Conservation (phyloP, 2,797 vertebrate species). For the Lepilemur septentrionalis region DNA sequence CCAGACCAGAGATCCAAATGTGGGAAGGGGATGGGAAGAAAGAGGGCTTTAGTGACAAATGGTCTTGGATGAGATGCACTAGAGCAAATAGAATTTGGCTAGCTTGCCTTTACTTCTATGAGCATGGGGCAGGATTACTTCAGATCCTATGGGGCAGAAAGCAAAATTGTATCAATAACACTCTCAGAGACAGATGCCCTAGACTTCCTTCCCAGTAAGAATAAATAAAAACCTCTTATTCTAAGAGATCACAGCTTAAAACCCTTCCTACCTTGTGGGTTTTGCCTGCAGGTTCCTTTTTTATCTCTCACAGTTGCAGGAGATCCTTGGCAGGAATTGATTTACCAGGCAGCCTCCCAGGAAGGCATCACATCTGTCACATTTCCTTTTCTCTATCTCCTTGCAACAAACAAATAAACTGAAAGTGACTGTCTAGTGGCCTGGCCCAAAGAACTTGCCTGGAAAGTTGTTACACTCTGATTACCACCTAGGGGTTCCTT, state of each 20-base stretch:
- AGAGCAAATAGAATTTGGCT: background rate
- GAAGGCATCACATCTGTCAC: background rate
- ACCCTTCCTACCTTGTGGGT: background rate
- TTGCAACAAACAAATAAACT: conserved; percentile 48
- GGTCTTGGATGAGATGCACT: background rate
- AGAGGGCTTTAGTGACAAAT: background rate
- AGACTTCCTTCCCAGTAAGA: background rate
- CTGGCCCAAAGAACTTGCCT: conserved; percentile 8
- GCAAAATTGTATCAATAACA: background rate
- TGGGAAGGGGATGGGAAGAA: background rate
- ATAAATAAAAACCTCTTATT: conserved; percentile 39
- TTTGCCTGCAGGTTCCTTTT: background rate
- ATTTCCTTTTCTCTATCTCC: background rate
- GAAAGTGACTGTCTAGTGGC: conserved; percentile 13
- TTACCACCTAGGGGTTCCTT: background rate
- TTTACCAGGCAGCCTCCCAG: background rate
- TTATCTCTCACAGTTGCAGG: background rate
- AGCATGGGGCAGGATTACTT: background rate
- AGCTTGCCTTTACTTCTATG: background rate
- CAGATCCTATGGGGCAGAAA: background rate
- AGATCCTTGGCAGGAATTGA: conserved; percentile 12
- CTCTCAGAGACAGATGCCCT: background rate
- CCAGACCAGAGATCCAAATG: background rate
- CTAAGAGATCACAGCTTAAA: background rate
- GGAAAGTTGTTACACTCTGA: conserved; percentile 32